Evolutionary conservation across 2,797 vertebrate species (phyloP).

Genomic region (Threskiornis aethiopicus): DNA sequence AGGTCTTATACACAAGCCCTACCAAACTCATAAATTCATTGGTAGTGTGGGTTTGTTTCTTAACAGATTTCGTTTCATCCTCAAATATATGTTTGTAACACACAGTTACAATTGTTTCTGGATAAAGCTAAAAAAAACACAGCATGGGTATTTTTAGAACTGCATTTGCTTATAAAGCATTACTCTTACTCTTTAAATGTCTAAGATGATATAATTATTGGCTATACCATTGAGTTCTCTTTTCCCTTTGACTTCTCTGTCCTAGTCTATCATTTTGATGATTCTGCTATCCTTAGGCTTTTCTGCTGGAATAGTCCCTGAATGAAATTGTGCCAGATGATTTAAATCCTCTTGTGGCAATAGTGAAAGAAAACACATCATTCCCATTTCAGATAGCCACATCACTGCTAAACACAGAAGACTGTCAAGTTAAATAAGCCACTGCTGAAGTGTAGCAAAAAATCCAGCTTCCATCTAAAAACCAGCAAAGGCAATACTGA

Average conservation of each 20-base stretch:
- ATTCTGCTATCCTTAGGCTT: neutral
- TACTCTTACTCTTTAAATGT: neutral
- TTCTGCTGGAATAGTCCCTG: neutral
- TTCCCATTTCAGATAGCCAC: neutral
- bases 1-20: neutral
- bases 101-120: neutral
- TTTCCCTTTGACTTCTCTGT: conserved; percentile 4
- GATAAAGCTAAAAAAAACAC: neutral
- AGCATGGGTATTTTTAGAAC: neutral
- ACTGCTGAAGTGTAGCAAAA: neutral
- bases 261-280: neutral
- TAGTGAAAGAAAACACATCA: neutral
- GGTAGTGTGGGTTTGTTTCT: neutral
- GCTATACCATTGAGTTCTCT: neutral
- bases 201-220: neutral
- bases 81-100: neutral
- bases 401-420: neutral
- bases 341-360: conserved; percentile 7
- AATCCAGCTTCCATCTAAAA: neutral
- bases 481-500: neutral
- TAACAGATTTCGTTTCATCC: neutral
- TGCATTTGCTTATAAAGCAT: neutral
- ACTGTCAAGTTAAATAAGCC: neutral
- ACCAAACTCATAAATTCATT: neutral
- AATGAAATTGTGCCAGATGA: neutral